A percentile compares a stretch with the other conserved stretches of the same genome.
Evolutionary conservation across 1,140 invertebrate genomes (phyloP).

Genomic region (Papilio aristodemus): DNA sequence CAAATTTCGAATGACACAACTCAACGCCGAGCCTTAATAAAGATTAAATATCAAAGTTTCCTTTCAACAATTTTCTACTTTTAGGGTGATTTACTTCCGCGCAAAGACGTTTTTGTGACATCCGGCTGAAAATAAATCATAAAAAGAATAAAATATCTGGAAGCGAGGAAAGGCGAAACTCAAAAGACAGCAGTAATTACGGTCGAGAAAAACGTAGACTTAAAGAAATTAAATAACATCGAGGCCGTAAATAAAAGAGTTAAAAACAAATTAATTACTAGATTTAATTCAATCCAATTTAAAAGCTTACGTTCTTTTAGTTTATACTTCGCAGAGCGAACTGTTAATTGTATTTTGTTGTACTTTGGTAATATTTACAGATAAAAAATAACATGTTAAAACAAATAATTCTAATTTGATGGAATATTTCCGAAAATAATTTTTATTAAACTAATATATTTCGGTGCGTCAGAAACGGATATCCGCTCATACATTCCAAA

Average conservation of each 20-base stretch:
- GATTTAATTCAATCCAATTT: conserved; percentile 17
- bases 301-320: neutral
- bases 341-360: neutral
- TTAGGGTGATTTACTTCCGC: conserved; percentile 12
- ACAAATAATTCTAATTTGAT: neutral
- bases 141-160: neutral
- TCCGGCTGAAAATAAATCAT: conserved; percentile 4
- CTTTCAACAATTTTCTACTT: conserved; percentile 16
- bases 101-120: conserved; percentile 8
- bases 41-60: conserved; percentile 15
- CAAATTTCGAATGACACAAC: neutral
- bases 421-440: too few species aligned
- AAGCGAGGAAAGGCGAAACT: conserved; percentile 8
- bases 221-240: conserved; percentile 23
- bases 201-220: neutral
- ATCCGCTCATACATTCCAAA: too few species aligned
- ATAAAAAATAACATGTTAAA: neutral
- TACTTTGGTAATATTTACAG: neutral
- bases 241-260: conserved; percentile 6
- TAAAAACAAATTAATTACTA: neutral
- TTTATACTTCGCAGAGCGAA: neutral
- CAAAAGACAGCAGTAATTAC: conserved; percentile 20
- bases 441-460: too few species aligned
- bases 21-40: neutral
- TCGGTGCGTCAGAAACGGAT: too few species aligned